Evolutionary conservation across 2,888 invertebrate genomes (phyloP).

Genomic region (Maniola hyperantus): DNA sequence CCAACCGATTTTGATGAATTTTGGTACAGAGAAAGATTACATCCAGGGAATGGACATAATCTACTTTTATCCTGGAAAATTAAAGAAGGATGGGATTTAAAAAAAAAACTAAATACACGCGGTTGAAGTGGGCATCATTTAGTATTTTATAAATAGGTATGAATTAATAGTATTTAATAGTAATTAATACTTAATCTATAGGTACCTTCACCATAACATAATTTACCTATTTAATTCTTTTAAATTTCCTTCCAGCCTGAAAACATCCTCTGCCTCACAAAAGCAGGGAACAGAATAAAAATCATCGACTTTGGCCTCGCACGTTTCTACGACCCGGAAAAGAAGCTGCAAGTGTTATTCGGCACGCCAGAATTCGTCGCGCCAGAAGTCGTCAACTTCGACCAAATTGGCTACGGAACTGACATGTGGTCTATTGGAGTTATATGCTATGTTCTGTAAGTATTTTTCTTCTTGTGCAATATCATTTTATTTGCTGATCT

Average conservation of each 20-base stretch:
- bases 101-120: too few species aligned
- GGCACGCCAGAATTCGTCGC: constrained; percentile 99
- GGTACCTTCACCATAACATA: too few species aligned
- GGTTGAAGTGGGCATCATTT: too few species aligned
- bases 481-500: too few species aligned
- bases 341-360: constrained; percentile 96
- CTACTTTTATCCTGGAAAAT: too few species aligned
- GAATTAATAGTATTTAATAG: too few species aligned
- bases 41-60: too few species aligned
- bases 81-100: too few species aligned
- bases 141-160: too few species aligned
- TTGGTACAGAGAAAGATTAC: too few species aligned
- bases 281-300: constrained; percentile 98
- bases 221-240: neutral
- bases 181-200: too few species aligned
- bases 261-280: constrained; percentile 97
- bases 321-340: constrained; percentile 94
- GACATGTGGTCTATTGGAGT: constrained; percentile 99
- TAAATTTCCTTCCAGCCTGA: constrained; percentile 88
- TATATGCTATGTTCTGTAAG: constrained; percentile 99
- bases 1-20: too few species aligned
- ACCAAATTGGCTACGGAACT: constrained; percentile 96
- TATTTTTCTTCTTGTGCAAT: constrained; percentile 49
- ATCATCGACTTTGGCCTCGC: constrained; percentile 99
- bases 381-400: constrained; percentile 99